phyloP scores from a whole-genome alignment of 2,888 invertebrate species.

The Quadriops clusia region DNA sequence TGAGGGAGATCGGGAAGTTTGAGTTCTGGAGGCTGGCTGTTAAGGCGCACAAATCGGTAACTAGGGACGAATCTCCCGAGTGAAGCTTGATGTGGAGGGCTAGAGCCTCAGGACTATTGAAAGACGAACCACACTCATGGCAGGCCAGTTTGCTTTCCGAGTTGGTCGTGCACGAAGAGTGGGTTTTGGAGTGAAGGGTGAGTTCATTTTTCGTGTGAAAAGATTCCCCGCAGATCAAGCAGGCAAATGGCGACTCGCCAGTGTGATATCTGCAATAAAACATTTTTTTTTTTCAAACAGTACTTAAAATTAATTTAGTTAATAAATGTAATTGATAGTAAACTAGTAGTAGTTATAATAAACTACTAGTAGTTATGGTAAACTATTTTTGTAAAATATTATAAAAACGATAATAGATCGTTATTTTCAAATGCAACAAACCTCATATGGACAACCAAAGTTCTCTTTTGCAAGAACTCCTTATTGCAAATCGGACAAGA shows the following conservation, averaged over 20 bases:
- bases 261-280: constrained; percentile 60
- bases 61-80: constrained; percentile 67
- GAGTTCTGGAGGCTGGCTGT: constrained; percentile 59
- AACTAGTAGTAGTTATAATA: too few relatives aligned
- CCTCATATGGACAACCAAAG: constrained; percentile 72
- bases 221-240: constrained; percentile 65
- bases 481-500: constrained; percentile 73
- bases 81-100: constrained; percentile 69
- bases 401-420: too few relatives aligned
- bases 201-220: constrained; percentile 61
- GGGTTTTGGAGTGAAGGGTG: constrained; percentile 45
- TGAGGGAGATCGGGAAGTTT: constrained; percentile 10
- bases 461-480: constrained; percentile 75
- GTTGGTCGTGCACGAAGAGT: constrained; percentile 13
- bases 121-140: constrained; percentile 51
- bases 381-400: too few relatives aligned
- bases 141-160: constrained; percentile 15
- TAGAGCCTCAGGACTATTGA: constrained; percentile 60
- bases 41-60: constrained; percentile 69
- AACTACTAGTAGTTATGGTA: too few relatives aligned
- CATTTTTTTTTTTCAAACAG: too few relatives aligned
- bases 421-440: constrained; percentile 27
- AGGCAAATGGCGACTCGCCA: constrained; percentile 61
- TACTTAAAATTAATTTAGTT: too few relatives aligned
- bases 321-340: too few relatives aligned